Conservation (phyloP, 2,888 invertebrate genomes). For the Nephrotoma appendiculata region DNA sequence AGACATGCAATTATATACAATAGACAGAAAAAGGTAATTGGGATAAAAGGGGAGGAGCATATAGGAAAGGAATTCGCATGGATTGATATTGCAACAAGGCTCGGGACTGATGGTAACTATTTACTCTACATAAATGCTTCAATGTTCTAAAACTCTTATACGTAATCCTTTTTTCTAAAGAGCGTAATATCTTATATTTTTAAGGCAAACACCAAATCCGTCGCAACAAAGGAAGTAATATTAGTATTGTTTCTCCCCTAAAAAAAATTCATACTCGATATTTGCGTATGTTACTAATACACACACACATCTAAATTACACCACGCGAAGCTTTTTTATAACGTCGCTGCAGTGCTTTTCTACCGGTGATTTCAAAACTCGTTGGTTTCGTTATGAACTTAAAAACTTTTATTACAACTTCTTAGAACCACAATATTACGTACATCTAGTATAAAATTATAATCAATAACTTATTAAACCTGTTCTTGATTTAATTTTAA, state of each 20-base stretch:
- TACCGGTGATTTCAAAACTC: background rate
- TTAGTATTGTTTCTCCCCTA: background rate
- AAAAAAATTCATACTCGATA: background rate
- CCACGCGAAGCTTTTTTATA: background rate
- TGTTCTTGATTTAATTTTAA: background rate
- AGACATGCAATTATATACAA: conserved; percentile 31
- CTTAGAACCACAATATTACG: too few relatives aligned
- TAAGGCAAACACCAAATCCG: background rate
- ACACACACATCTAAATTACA: background rate
- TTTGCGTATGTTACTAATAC: background rate
- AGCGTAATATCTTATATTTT: background rate
- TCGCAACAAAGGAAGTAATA: background rate
- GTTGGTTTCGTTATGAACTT: background rate
- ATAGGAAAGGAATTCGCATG: conserved; percentile 32
- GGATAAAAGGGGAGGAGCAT: conserved; percentile 23
- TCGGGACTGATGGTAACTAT: conserved; percentile 27
- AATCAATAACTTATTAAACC: background rate
- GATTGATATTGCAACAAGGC: conserved; percentile 27
- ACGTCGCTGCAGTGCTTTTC: background rate
- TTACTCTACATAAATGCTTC: background rate
- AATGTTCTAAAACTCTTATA: background rate
- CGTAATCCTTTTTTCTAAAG: background rate
- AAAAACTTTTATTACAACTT: background rate
- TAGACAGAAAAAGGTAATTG: conserved; percentile 27
- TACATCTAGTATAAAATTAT: background rate